Evolutionary conservation across 2,113 vertebrate genomes (phyloP).

Genomic region (Arizona elegans): DNA sequence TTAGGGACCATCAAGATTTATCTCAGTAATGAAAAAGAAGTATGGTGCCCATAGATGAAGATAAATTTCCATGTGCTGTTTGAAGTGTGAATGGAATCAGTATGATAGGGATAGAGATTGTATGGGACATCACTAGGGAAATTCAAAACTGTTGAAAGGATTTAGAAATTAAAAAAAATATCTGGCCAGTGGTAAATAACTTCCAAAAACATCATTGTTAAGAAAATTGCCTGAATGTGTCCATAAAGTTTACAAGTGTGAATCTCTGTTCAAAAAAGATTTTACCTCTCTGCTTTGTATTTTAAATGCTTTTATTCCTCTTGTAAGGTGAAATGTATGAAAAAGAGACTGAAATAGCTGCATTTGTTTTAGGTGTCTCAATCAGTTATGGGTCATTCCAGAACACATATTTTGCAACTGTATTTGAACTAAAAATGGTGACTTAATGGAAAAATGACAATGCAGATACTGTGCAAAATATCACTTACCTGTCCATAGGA

Average conservation of each 20-base stretch:
- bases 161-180: background rate
- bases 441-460: background rate
- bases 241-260: background rate
- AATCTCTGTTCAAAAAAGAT: background rate
- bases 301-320: background rate
- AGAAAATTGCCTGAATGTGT: background rate
- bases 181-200: background rate
- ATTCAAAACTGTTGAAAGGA: background rate
- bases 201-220: background rate
- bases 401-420: background rate
- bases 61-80: background rate
- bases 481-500: background rate
- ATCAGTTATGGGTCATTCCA: background rate
- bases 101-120: background rate
- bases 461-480: background rate
- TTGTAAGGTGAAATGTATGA: background rate
- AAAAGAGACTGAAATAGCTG: background rate
- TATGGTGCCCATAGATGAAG: too few relatives aligned
- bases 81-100: background rate
- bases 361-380: background rate
- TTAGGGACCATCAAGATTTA: background rate
- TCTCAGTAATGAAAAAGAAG: too few relatives aligned
- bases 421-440: background rate
- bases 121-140: background rate
- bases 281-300: background rate